Base-by-base conservation (phyloP, 2,797 vertebrate species). In the Erpetoichthys calabaricus region DNA sequence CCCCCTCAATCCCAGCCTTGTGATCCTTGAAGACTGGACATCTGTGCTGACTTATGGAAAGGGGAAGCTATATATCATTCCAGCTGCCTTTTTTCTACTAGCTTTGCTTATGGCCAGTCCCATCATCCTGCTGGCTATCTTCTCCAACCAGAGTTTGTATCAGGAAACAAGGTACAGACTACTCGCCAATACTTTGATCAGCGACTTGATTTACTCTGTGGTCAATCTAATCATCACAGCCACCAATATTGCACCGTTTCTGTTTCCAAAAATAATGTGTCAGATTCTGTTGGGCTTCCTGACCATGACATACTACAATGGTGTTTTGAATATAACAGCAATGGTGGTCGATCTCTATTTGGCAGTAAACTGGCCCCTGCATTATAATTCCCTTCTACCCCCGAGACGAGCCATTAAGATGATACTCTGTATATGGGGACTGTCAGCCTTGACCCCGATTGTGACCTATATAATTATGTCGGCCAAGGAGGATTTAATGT, bases 151-250 rank as follows among this genome's bases (percentile, higher is more conserved):
- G 49, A 72, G 49, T 10, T 71, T 75, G 55, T 73, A 70, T 49
- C 73, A 63, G 60, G 77, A 81, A 59, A 74, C 80, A 6, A 74
- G 79, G 61, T 83, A 80, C 70, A 55, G 80, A 56, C 70, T 83
- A 52, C 63, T 83, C 64, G 75, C 70, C 42, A 83, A 80, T 0
- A 64, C 70, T 63, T 66, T 81, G 65, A 56, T 79, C 9, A 76
- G 66, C 10, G 78, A 83, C 45, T 64, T 83, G 9, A 58, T 77
- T 3, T 83, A 75, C 62, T 67, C 79, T 8, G 6, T 76, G 47
- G 70, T 78, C 62, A 80, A 80, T 57, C 62, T 70, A 2, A 25
- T 73, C 45, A 65, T 56, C 4, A 69, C 68, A 7, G 58, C 68
- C 44, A 64, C 75, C 64, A 79, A 65, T 6, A 58, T 62, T 8